Base-by-base conservation (phyloP, 2,113 vertebrate genomes). In the Orientallactaga bullata region DNA sequence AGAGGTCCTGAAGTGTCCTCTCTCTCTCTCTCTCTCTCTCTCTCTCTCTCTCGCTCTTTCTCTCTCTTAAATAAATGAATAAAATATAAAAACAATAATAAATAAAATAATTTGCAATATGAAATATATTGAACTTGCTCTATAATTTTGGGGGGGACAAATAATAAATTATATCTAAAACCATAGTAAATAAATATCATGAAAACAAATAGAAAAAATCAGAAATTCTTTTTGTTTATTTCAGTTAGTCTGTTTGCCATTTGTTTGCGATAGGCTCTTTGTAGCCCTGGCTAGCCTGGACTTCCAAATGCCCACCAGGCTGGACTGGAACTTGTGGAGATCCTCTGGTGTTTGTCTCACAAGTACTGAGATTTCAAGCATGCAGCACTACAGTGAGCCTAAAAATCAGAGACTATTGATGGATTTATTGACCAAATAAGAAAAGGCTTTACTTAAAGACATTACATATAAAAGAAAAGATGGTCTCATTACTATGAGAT, bases 351-450 rank as follows among this genome's bases (percentile, higher is more conserved):
- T 71, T 30, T 55, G 42, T 32, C 30, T 69, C 23, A 39, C 65
- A 51, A n/a, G 20, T 68, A 21, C 42, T 51, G 30, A 65, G 65
- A 55, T 71, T 23, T 47, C 23, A 79, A 10, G n/a, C 35, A 30
- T 85, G 13, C 7, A 6, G 6, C 17, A 55, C 8, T 32, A 71
- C 55, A 47, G 30, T 32, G 15, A 11, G 35, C 1, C 16, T 71
- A 55, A 69, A 85, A 71, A n/a, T 47, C 39, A 61, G 51, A 85
- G 55, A 18, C 37, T n/a, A 16, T 60, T 79, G 42, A 68, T 68
- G 12, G 6, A 51, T 20, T 51, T 61, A 78, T 21, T 78, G 81
- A 32, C 13, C 28, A 94, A 86, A 72, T n/a, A 82, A 92, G 63
- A 68, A 77, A 42, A 71, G 5, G 32, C 10, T 18, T 47, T 35